Conservation (phyloP, 1,140 invertebrate species). For the Doryteuthis pealeii region DNA sequence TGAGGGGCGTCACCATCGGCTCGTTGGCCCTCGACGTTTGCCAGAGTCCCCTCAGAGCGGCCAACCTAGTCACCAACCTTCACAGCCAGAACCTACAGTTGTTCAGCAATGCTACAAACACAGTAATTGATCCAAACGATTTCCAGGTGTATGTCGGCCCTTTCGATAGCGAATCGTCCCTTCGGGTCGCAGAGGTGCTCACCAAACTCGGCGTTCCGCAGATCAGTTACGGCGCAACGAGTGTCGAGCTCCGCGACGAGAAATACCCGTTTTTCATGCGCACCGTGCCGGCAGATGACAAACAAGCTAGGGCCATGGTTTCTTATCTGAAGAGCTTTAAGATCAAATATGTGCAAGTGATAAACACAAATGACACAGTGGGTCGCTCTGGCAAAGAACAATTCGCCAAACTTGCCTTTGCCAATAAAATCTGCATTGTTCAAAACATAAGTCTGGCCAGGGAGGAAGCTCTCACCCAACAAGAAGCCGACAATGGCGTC, state of each 20-base stretch:
- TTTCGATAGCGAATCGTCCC: conserved; percentile 67
- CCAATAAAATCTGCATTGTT: conserved; percentile 50
- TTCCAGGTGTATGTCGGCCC: conserved; percentile 54
- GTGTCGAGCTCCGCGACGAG: conserved; percentile 57
- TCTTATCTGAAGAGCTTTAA: conserved; percentile 49
- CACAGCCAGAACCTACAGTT: conserved; percentile 42
- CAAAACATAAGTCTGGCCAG: conserved; percentile 43
- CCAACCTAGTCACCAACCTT: conserved; percentile 53
- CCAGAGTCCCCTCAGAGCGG: conserved; percentile 47
- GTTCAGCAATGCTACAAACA: conserved; percentile 23
- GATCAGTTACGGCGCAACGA: conserved; percentile 76
- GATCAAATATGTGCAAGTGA: conserved; percentile 44
- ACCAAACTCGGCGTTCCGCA: conserved; percentile 72
- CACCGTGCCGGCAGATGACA: conserved; percentile 81
- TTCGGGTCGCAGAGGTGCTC: conserved; percentile 71
- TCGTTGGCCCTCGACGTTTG: conserved; percentile 51
- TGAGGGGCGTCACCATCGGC: conserved; percentile 43
- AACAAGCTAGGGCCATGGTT: conserved; percentile 76
- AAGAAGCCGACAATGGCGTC: conserved; percentile 39
- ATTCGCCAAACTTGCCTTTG: conserved; percentile 43
- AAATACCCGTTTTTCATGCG: conserved; percentile 75
- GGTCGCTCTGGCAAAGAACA: conserved; percentile 39
- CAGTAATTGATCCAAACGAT: conserved; percentile 31
- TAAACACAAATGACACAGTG: conserved; percentile 44
- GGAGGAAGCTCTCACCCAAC: conserved; percentile 29